These are phyloP conservation scores for Ormyrus rosae DNA, from an alignment of 2,888 invertebrate species.

Conservation along the genomic window DNA sequence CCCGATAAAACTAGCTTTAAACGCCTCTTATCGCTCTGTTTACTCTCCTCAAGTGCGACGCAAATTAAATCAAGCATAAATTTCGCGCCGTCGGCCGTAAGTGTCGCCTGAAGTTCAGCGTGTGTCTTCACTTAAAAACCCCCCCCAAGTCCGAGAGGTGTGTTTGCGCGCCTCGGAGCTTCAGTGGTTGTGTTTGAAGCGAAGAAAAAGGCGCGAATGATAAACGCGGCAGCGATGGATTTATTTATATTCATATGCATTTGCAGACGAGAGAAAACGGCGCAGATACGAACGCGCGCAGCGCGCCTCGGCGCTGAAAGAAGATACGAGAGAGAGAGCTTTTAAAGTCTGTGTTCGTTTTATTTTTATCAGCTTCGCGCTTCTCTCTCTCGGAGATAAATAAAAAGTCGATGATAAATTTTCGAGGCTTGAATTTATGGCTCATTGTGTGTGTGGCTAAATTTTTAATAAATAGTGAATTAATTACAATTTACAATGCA, in stretches of 20 bases:
- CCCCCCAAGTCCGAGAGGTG: too few relatives aligned
- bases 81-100: neutral
- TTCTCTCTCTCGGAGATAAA: too few relatives aligned
- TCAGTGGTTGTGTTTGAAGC: neutral
- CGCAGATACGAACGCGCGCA: neutral
- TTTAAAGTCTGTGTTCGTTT: too few relatives aligned
- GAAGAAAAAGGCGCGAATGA: slow-evolving; percentile 14
- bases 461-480: too few relatives aligned
- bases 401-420: too few relatives aligned
- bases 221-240: neutral
- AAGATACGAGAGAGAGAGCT: too few relatives aligned
- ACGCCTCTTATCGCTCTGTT: slow-evolving; percentile 1
- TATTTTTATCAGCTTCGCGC: too few relatives aligned
- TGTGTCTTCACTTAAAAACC: too few relatives aligned
- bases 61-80: slow-evolving; percentile 19
- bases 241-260: slow-evolving; percentile 21
- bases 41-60: neutral
- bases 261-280: neutral
- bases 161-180: neutral
- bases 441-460: neutral
- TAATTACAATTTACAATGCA: too few relatives aligned
- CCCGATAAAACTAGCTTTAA: neutral
- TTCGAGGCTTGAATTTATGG: slow-evolving; percentile 11
- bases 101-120: neutral
- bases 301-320: too few relatives aligned